These are phyloP conservation scores for Oenanthe melanoleuca DNA, from an alignment of 2,113 vertebrate genomes.

Conservation along the genomic window DNA sequence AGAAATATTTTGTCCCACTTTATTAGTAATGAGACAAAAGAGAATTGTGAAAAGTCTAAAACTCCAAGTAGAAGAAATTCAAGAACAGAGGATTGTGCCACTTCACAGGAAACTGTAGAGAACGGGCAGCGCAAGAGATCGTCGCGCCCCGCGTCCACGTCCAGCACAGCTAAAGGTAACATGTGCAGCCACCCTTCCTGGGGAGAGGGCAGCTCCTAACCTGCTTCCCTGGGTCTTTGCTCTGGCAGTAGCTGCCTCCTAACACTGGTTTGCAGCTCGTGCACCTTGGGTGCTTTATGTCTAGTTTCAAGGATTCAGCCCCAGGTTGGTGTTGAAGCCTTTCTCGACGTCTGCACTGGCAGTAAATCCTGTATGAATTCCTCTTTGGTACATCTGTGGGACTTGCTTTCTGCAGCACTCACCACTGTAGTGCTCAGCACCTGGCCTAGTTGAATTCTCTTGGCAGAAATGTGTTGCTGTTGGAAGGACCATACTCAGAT, in stretches of 20 bases:
- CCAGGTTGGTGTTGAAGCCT: background rate
- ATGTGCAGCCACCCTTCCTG: background rate
- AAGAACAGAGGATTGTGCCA: constrained; percentile 88
- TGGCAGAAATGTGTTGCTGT: background rate
- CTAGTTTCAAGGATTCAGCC: background rate
- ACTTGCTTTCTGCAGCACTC: background rate
- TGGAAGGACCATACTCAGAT: background rate
- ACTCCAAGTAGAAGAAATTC: constrained; percentile 92
- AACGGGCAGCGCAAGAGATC: constrained; percentile 91
- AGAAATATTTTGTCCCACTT: constrained; percentile 70
- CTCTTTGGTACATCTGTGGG: background rate
- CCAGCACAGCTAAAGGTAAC: constrained; percentile 86
- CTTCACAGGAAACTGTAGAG: constrained; percentile 83
- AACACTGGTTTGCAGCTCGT: background rate
- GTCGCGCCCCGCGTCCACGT: constrained; percentile 83
- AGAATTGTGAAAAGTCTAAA: constrained; percentile 89
- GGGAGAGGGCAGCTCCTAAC: background rate
- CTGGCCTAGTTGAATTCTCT: background rate
- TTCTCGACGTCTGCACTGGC: background rate
- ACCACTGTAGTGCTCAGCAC: background rate
- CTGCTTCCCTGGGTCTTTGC: background rate
- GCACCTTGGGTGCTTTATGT: background rate
- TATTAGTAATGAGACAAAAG: constrained; percentile 86
- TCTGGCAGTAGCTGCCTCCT: background rate
- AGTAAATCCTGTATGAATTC: background rate